These are phyloP conservation scores for Drosophila rellima DNA, from an alignment of 2,888 invertebrate genomes.

Conservation along the genomic window DNA sequence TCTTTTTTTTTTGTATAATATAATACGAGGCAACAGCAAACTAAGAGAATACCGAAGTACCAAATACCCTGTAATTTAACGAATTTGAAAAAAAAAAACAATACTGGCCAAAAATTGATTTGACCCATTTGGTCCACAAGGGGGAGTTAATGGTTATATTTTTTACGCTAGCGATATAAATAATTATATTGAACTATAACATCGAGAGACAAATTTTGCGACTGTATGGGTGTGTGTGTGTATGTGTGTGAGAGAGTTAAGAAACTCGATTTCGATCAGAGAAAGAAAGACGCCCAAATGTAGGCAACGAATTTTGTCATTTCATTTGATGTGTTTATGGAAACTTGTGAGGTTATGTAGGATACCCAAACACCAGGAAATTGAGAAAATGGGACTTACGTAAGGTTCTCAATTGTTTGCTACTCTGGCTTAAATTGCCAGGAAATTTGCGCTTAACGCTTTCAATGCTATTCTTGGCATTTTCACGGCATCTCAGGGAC, in stretches of 20 bases:
- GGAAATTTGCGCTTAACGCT: constrained; percentile 60
- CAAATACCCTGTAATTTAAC: constrained; percentile 20
- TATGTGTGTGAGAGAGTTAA: constrained; percentile 9
- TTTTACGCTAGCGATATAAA: constrained; percentile 19
- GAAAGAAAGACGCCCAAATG: constrained; percentile 13
- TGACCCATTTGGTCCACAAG: constrained; percentile 61
- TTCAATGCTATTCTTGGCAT: constrained; percentile 57
- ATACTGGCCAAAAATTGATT: constrained; percentile 33
- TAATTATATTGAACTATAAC: constrained; percentile 29
- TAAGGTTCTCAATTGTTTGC: constrained; percentile 61
- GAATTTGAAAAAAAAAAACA: constrained; percentile 48
- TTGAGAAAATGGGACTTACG: constrained; percentile 55
- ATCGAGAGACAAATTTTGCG: constrained; percentile 29
- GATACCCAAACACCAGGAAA: constrained; percentile 51
- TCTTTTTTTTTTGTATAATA: constrained; percentile 22
- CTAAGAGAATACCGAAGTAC: constrained; percentile 19
- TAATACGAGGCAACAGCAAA: constrained; percentile 35
- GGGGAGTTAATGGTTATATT: constrained; percentile 13
- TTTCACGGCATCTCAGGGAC: constrained; percentile 49
- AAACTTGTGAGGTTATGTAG: constrained; percentile 10
- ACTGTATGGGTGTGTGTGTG: constrained; percentile 7
- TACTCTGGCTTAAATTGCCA: constrained; percentile 35
- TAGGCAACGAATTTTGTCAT: constrained; percentile 3
- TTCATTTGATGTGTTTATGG: constrained; percentile 2
- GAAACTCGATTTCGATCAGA: constrained; percentile 1